Evolutionary conservation across 2,888 invertebrate species (phyloP).

Genomic region (Tholera decimalis): DNA sequence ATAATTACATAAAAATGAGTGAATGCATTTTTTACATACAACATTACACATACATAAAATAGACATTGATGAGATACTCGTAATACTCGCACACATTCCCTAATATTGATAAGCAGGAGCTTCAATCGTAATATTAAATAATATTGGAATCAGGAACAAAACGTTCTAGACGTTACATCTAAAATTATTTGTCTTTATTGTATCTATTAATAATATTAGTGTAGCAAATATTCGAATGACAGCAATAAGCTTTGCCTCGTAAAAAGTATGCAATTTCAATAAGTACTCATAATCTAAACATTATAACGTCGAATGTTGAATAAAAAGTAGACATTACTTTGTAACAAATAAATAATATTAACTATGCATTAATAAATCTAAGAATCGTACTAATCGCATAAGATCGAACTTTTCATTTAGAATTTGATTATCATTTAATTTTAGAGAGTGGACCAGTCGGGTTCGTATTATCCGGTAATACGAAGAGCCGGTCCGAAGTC

Average conservation of each 20-base stretch:
- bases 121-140: conserved; percentile 62
- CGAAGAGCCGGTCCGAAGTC: conserved; percentile 72
- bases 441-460: conserved; percentile 71
- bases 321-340: conserved; percentile 80
- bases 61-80: conserved; percentile 73
- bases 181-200: conserved; percentile 79
- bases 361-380: conserved; percentile 79
- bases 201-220: conserved; percentile 69
- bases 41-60: conserved; percentile 74
- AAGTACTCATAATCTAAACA: conserved; percentile 79
- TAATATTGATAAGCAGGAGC: conserved; percentile 65
- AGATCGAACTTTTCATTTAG: conserved; percentile 82
- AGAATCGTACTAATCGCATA: conserved; percentile 80
- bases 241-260: conserved; percentile 73
- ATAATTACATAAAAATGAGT: conserved; percentile 80
- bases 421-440: conserved; percentile 79
- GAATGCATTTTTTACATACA: conserved; percentile 75
- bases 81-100: conserved; percentile 72
- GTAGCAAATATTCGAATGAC: conserved; percentile 74
- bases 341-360: conserved; percentile 84
- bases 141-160: conserved; percentile 67
- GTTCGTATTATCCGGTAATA: conserved; percentile 79
- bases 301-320: conserved; percentile 72
- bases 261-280: conserved; percentile 77
- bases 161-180: conserved; percentile 69